Evolutionary conservation across 1,140 invertebrate species (phyloP), one percentile per base, ranked within the genome.

Genomic region (Ephestia elutella): DNA sequence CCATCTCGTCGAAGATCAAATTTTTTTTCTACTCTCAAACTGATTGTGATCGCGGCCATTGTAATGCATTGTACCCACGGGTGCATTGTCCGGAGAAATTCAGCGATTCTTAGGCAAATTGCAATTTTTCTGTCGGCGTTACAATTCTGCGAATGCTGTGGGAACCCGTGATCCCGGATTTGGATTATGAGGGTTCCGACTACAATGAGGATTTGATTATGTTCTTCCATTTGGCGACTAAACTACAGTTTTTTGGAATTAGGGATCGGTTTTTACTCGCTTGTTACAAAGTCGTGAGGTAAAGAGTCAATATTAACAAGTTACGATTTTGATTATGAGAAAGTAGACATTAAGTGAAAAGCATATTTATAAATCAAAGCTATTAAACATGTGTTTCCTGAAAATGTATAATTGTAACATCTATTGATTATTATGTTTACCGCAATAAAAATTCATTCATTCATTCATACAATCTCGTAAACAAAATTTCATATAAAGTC

Each of bases 41-140:
- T 73, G 80, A 86, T 86, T 82, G 76, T 79, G 73, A 86, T 86
- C 80, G 64, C 56, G 19, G 53, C 70, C 65, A 80, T 82, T 82
- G 76, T 79, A 71, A 59, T 59, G 70, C 69, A 74, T 84, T 80
- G 78, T 80, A 60, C 57, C 50, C 38, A 15, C 56, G 65, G 56
- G 49, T 65, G 68, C 72, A 82, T 82, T 82, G 80, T 85, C 62
- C 57, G 65, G 67, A 62, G 63, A 71, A 73, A 72, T 80, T 76
- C 79, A 68, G 59, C 80, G 71, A 76, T 76, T 73, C 66, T 77
- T 75, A 83, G 73, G 57, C 66, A 73, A 71, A 73, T 73, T 73
- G 70, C 60, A 63, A 79, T 81, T 73, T 78, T 78, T 75, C 70
- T 78, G 28, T 59, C 59, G 50, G 62, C 57, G 13, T 50, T 49